Evolutionary conservation across 30 jellyfish, hydroid and myxozoan genomes (phyloP).

Genomic region (Chironex yamaguchii): DNA sequence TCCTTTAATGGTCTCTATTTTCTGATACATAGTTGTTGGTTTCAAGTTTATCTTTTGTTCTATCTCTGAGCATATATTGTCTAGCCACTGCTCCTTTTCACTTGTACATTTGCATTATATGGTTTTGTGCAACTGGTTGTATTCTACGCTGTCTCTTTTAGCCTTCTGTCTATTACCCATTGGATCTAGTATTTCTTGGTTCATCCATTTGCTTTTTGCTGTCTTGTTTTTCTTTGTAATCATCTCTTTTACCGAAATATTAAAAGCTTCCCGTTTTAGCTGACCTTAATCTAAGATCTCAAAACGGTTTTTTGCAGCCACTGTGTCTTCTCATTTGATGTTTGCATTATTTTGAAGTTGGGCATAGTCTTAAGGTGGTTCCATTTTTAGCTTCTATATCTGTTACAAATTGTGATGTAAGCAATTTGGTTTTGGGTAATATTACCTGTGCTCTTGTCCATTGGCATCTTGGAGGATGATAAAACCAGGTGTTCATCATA

Average conservation of each 20-base stretch:
- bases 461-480: neutral
- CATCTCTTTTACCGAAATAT: neutral
- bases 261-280: constrained; percentile 2
- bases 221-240: constrained; percentile 1
- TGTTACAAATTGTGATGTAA: neutral
- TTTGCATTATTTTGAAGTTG: constrained; percentile 12
- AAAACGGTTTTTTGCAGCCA: constrained; percentile 12
- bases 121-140: constrained; percentile 8
- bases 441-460: neutral
- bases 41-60: neutral
- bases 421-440: neutral
- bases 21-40: constrained; percentile 1
- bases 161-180: neutral
- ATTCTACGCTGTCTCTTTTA: neutral
- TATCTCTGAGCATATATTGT: constrained; percentile 14
- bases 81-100: constrained; percentile 1
- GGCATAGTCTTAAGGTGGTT: neutral
- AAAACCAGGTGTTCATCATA: neutral
- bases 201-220: constrained; percentile 22
- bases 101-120: constrained; percentile 1
- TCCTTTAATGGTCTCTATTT: constrained; percentile 4
- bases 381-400: neutral
- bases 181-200: constrained; percentile 12
- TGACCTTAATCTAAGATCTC: constrained; percentile 14
- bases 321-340: neutral